Evolutionary conservation across 2,888 invertebrate genomes (phyloP).

Genomic region (Pegoplata infirma): DNA sequence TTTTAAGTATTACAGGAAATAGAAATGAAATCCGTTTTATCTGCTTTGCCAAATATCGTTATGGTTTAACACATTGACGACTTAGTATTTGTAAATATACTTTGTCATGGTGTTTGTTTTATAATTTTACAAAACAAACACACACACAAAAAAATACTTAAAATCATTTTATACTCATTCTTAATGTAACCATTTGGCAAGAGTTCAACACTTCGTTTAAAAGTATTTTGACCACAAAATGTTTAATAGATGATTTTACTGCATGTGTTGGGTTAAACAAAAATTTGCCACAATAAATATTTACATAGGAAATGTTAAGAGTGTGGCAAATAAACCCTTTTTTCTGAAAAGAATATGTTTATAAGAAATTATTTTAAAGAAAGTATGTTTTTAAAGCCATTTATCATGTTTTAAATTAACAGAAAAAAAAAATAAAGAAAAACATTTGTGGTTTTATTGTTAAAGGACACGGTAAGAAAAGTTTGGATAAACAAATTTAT

Average conservation of each 20-base stretch:
- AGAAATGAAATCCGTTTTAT: conserved; percentile 14
- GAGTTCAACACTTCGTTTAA: background rate
- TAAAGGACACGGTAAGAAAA: background rate
- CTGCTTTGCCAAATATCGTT: background rate
- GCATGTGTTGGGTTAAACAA: background rate
- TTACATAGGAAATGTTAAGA: background rate
- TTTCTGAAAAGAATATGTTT: background rate
- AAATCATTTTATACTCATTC: background rate
- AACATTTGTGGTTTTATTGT: background rate
- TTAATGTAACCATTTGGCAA: background rate
- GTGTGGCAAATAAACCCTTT: no score
- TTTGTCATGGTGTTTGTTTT: background rate
- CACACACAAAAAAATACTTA: background rate
- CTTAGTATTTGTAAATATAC: background rate
- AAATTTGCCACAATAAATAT: background rate
- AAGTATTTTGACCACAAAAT: background rate
- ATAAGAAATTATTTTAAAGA: background rate
- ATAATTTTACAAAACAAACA: background rate
- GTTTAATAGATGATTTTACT: background rate
- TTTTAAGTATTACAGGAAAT: conserved; percentile 25
- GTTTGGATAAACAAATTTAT: no score
- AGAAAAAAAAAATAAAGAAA: background rate
- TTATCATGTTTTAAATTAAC: background rate
- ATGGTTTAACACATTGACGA: background rate
- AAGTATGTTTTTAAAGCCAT: background rate